A percentile compares a stretch with the other conserved stretches of the same genome.
These are phyloP conservation scores for Clarias laeviceps DNA, from an alignment of 2,797 vertebrate species.

Conservation along the genomic window DNA sequence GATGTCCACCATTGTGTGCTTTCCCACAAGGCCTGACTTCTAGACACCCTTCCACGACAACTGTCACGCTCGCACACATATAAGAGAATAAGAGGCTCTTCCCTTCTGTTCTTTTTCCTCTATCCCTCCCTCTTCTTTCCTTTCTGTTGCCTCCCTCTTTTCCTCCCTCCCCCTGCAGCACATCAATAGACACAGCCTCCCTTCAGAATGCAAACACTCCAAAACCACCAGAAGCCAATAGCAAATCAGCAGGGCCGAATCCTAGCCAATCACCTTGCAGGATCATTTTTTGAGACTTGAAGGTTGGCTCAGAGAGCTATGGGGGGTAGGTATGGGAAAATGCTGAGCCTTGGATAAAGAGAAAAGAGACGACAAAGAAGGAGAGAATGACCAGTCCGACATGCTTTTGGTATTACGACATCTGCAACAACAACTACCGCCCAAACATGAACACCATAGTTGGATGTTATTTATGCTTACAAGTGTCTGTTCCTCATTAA, in stretches of 20 bases:
- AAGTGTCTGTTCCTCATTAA: not conserved
- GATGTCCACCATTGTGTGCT: constrained; percentile 45
- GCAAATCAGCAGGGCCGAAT: constrained; percentile 4
- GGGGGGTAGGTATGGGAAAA: constrained; percentile 42
- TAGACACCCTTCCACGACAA: constrained; percentile 36
- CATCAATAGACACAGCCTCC: constrained; percentile 53
- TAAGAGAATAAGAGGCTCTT: constrained; percentile 56
- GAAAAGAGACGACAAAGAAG: constrained; percentile 26
- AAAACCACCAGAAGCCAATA: constrained; percentile 58
- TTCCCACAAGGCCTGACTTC: constrained; percentile 46
- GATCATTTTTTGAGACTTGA: constrained; percentile 47
- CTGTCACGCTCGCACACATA: constrained; percentile 43
- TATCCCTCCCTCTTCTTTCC: constrained; percentile 56
- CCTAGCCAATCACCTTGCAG: constrained; percentile 57
- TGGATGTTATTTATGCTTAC: not conserved
- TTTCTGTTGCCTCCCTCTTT: constrained; percentile 50
- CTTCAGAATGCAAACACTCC: constrained; percentile 48
- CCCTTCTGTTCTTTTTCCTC: constrained; percentile 53
- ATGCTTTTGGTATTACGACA: constrained; percentile 31
- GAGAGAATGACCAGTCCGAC: constrained; percentile 20
- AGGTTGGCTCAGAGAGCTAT: constrained; percentile 43
- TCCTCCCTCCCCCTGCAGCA: constrained; percentile 58
- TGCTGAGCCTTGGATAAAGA: not conserved
- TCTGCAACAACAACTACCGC: not conserved
- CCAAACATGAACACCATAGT: not conserved